Percentiles rank a stretch among this genome's conserved stretches.
Conservation (phyloP, 2,888 invertebrate species). For the Hipparchia semele region DNA sequence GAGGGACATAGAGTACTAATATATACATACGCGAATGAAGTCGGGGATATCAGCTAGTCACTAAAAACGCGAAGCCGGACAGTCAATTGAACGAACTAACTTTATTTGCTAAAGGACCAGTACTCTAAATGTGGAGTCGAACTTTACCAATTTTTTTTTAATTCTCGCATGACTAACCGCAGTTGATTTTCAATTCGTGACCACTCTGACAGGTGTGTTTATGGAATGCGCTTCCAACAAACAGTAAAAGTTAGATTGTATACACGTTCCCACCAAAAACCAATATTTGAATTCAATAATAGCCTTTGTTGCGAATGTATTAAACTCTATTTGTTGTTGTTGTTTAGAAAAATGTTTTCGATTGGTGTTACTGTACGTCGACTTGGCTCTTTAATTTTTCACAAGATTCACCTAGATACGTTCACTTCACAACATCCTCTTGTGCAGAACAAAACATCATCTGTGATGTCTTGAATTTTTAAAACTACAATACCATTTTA, state of each 20-base stretch:
- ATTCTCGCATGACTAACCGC: constrained; percentile 63
- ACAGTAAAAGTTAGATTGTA: constrained; percentile 67
- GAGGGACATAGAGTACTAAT: no score
- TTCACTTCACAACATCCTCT: not conserved
- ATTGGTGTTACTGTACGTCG: not conserved
- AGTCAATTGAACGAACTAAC: no score
- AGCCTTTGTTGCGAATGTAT: constrained; percentile 7
- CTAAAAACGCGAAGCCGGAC: no score
- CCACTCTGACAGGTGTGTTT: constrained; percentile 67
- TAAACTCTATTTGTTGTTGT: constrained; percentile 18
- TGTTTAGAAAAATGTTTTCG: not conserved
- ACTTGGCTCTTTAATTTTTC: not conserved
- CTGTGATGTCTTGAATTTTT: not conserved
- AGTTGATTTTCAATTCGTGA: constrained; percentile 73
- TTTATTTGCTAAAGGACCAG: not conserved
- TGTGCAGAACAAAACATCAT: not conserved
- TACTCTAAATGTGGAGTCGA: not conserved
- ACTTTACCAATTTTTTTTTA: constrained; percentile 41
- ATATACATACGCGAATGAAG: no score
- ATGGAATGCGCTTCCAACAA: constrained; percentile 59
- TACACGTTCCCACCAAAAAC: constrained; percentile 25
- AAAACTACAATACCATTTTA: not conserved
- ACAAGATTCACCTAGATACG: not conserved
- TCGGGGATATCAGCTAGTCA: no score
- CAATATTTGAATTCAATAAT: constrained; percentile 22